phyloP scores from a whole-genome alignment of 2,797 vertebrate species.

The Neostethus bicornis region DNA sequence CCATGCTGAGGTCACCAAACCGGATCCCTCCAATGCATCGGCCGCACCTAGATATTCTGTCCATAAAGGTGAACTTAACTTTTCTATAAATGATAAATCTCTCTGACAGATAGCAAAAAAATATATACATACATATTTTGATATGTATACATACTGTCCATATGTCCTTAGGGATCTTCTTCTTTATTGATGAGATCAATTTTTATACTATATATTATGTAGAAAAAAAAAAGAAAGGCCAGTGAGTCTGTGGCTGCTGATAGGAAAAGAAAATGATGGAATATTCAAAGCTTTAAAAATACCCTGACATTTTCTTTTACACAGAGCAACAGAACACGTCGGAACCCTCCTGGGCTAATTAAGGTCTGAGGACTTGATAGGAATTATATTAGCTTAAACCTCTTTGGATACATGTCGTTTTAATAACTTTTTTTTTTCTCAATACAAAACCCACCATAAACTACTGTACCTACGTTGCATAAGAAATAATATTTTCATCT shows the following conservation, averaged over 20 bases:
- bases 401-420: not conserved
- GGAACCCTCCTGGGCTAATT: not conserved
- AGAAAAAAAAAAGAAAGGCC: too few relatives aligned
- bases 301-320: not conserved
- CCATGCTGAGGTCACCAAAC: too few relatives aligned
- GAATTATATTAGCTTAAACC: not conserved
- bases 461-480: too few relatives aligned
- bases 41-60: too few relatives aligned
- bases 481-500: too few relatives aligned
- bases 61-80: too few relatives aligned
- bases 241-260: not conserved
- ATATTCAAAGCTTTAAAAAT: not conserved
- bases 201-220: not conserved
- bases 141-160: too few relatives aligned
- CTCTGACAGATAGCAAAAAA: too few relatives aligned
- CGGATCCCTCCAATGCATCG: too few relatives aligned
- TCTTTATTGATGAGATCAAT: not conserved
- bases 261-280: not conserved
- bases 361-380: not conserved
- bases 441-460: too few relatives aligned
- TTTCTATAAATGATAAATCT: too few relatives aligned
- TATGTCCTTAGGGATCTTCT: not conserved
- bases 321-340: not conserved
- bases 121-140: too few relatives aligned
- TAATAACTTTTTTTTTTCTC: not conserved